phyloP scores from a whole-genome alignment of 2,113 vertebrate species.

The Mirounga angustirostris region DNA sequence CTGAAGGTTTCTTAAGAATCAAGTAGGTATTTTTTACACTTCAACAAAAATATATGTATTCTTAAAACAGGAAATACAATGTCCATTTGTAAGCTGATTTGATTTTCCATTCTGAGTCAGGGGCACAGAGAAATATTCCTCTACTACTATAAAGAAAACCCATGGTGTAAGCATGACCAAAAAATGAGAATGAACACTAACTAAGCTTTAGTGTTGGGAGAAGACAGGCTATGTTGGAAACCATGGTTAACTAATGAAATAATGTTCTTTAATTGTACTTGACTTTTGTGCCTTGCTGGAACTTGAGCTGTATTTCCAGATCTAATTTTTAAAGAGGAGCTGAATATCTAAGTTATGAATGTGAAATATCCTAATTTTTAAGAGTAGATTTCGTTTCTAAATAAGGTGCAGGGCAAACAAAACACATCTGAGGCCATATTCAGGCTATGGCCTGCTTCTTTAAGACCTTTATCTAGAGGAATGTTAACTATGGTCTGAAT shows the following conservation, averaged over 20 bases:
- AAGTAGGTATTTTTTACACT: background rate
- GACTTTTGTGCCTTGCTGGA: background rate
- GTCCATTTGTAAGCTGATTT: background rate
- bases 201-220: background rate
- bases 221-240: background rate
- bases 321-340: background rate
- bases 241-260: background rate
- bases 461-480: background rate
- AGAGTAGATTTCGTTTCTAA: background rate
- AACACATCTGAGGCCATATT: background rate
- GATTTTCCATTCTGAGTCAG: background rate
- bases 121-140: background rate
- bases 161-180: background rate
- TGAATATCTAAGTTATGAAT: background rate
- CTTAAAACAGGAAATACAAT: background rate
- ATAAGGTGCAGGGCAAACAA: background rate
- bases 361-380: constrained; percentile 54
- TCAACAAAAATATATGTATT: background rate
- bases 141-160: background rate
- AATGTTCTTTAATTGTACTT: background rate
- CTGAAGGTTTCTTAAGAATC: background rate
- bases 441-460: background rate
- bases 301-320: background rate
- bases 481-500: background rate
- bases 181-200: background rate